Evolutionary conservation across 2,797 vertebrate species (phyloP), one percentile per base, ranked within the genome.

Genomic region (Lindbergichthys nudifrons): DNA sequence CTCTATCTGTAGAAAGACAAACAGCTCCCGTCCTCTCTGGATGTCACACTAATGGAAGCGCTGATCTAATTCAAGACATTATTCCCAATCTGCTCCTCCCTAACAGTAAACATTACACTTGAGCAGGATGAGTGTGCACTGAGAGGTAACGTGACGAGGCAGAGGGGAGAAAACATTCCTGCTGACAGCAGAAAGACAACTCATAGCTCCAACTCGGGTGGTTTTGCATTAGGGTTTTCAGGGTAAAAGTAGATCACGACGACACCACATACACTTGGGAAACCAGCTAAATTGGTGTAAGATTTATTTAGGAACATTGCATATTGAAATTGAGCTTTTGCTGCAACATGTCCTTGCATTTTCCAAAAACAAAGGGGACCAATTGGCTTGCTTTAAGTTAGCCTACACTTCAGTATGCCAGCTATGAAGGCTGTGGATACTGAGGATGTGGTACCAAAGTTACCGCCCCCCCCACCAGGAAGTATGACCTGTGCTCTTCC

Each of bases 401-500:
- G 61, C 18, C 7, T 36, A 1, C 14, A 46, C 47, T 10, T 52
- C 2, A 70, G n/a, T 18, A 12, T 8, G 42, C 16, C 48, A 46
- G 13, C 57, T 19, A 10, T 51, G 52, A 67, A 0, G 1, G 48
- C 43, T 36, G n/a, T 45, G 19, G 60, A 52, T 14, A 30, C 23
- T 10, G 52, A 84, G 65, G 75, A 83, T 59, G 74, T 79, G 70
- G 72, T 76, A 85, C 71, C 70, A 42, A 26, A 52, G 32, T 65
- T 70, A 71, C 74, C 79, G 36, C 32, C 46, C 65, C 58, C 51
- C 53, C 57, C 19, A 82, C 48, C 73, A 88, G 93, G 92, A 94
- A 92, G 74, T 47, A 42, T 80, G 88, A 85, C 79, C 70, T 74
- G 45, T 70, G 69, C 80, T 23, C 90, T 94, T 95, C 94, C 94